Percentiles rank a stretch among this genome's conserved stretches.
These are phyloP conservation scores for Pitangus sulphuratus DNA, from an alignment of 2,797 vertebrate species.

Conservation along the genomic window DNA sequence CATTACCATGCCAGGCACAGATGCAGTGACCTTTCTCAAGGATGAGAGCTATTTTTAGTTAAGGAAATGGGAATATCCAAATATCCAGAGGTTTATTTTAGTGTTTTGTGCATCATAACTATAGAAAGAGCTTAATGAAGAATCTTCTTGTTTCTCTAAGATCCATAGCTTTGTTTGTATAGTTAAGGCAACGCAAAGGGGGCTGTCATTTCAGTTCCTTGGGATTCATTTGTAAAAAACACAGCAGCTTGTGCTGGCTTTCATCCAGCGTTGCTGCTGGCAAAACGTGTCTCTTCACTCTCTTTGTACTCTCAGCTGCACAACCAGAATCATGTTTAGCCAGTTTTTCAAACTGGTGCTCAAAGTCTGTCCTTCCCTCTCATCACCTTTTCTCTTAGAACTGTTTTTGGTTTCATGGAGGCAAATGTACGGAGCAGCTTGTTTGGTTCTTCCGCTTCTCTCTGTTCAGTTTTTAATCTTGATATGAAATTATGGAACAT, in stretches of 20 bases:
- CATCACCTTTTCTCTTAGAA: not conserved
- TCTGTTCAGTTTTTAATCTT: not conserved
- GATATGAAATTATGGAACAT: not conserved
- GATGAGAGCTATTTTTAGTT: constrained; percentile 23
- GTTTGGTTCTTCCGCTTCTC: not conserved
- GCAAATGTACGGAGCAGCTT: not conserved
- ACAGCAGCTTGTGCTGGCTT: constrained; percentile 27
- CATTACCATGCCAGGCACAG: not conserved
- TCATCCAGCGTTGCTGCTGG: constrained; percentile 49
- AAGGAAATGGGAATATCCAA: constrained; percentile 26
- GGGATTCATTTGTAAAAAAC: constrained; percentile 12
- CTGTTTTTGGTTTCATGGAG: not conserved
- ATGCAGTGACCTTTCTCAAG: constrained; percentile 45
- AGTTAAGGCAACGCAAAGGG: not conserved
- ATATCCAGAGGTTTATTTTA: constrained; percentile 37
- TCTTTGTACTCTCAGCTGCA: constrained; percentile 49
- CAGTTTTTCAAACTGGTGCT: constrained; percentile 54
- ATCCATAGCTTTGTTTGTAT: not conserved
- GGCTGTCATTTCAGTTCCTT: constrained; percentile 18
- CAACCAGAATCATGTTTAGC: constrained; percentile 55
- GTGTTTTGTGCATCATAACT: not conserved
- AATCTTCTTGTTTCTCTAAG: not conserved
- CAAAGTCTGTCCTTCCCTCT: not conserved
- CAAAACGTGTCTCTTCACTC: not conserved
- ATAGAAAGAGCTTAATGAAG: not conserved